A percentile compares a stretch with the other conserved stretches of the same genome.
Conservation (phyloP, 2,113 vertebrate species). For the Urocynchramus pylzowi region DNA sequence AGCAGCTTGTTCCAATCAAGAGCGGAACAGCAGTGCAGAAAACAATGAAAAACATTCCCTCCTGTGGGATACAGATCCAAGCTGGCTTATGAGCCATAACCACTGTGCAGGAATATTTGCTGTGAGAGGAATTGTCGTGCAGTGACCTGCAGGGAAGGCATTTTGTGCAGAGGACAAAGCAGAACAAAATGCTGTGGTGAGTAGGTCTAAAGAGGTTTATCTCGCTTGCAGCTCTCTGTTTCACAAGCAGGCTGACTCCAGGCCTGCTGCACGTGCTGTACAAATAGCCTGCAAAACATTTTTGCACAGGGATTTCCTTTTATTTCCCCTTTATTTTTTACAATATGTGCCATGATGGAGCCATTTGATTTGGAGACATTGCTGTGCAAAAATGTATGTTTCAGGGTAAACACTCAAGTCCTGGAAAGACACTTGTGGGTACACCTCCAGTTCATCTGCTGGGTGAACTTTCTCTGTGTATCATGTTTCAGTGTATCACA, state of each 20-base stretch:
- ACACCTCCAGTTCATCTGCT: not conserved
- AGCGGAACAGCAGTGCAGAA: constrained; percentile 8
- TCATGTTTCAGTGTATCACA: not conserved
- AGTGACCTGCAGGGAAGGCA: not conserved
- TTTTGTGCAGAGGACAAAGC: not conserved
- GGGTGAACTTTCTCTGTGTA: not conserved
- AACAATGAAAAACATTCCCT: constrained; percentile 40
- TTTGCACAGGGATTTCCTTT: not conserved
- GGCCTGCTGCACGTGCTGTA: accelerated
- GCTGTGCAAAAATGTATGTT: not conserved
- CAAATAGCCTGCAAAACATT: not conserved
- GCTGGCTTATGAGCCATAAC: not conserved
- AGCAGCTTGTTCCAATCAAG: constrained; percentile 62
- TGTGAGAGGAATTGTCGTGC: not conserved
- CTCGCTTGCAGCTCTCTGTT: accelerated
- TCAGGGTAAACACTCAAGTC: not conserved
- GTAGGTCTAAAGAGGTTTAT: not conserved
- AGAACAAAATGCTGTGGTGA: not conserved
- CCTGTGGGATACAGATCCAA: not conserved
- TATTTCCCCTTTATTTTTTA: not conserved
- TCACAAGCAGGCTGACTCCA: not conserved
- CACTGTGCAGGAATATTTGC: not conserved
- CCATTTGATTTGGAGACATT: not conserved
- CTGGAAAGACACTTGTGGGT: not conserved
- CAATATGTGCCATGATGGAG: not conserved